Percentiles rank a stretch among this genome's conserved stretches.
Conservation (phyloP, 2,888 invertebrate genomes). For the Campaea margaritaria region DNA sequence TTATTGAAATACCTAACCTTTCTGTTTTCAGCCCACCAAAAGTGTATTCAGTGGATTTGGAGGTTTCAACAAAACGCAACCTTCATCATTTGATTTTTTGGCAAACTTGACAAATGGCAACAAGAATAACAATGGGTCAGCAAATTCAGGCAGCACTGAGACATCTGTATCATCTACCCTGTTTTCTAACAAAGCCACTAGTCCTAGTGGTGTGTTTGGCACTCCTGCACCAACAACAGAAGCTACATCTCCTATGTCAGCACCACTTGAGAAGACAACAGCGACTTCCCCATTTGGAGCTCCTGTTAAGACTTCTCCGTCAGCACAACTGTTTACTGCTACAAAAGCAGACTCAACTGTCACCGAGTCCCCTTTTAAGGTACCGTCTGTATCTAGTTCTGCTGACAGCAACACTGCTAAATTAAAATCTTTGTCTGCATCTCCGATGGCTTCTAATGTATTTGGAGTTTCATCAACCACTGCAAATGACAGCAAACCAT, state of each 20-base stretch:
- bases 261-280: conserved; percentile 14
- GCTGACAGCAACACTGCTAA: conserved; percentile 47
- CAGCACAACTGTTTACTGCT: conserved; percentile 55
- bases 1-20: too few species aligned
- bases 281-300: conserved; percentile 52
- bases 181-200: conserved; percentile 56
- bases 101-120: conserved; percentile 82
- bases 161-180: conserved; percentile 58
- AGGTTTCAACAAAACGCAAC: conserved; percentile 85
- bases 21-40: conserved; percentile 72
- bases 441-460: conserved; percentile 59
- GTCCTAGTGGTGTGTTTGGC: conserved; percentile 59
- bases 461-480: conserved; percentile 60
- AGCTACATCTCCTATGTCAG: conserved; percentile 48
- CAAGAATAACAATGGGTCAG: conserved; percentile 65
- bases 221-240: conserved; percentile 49
- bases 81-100: conserved; percentile 86
- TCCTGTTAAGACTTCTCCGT: conserved; percentile 44
- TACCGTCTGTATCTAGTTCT: conserved; percentile 55
- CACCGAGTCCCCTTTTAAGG: conserved; percentile 65
- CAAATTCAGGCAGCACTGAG: conserved; percentile 51
- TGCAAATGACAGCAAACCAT: conserved; percentile 52
- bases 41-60: conserved; percentile 90
- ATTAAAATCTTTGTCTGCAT: conserved; percentile 49
- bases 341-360: conserved; percentile 65